These are phyloP conservation scores for Drepanosiphum platanoidis DNA, from an alignment of 2,888 invertebrate species.

Conservation along the genomic window DNA sequence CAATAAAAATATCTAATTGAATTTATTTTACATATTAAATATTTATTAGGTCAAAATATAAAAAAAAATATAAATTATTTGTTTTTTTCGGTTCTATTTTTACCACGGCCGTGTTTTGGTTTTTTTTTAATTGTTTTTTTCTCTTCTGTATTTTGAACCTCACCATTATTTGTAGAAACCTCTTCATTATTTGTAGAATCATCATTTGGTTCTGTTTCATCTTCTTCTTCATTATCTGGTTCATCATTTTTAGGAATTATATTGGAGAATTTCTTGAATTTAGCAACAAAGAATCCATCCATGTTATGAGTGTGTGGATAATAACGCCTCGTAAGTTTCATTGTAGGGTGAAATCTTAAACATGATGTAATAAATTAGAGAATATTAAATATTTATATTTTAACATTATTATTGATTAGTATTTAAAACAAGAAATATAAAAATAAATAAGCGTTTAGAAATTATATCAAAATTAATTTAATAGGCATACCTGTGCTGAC, in stretches of 20 bases:
- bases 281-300: conserved; percentile 99
- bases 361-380: not conserved
- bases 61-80: conserved; percentile 16
- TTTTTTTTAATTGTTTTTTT: conserved; percentile 33
- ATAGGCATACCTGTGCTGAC: conserved; percentile 70
- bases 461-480: not conserved
- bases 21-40: not conserved
- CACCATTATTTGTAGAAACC: not conserved
- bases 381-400: not conserved
- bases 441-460: conserved; percentile 64
- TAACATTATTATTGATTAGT: conserved; percentile 67
- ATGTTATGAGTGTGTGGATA: conserved; percentile 99
- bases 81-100: conserved; percentile 40
- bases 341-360: conserved; percentile 65
- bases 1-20: not conserved
- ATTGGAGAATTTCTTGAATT: conserved; percentile 95
- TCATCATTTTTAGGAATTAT: conserved; percentile 69
- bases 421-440: conserved; percentile 82
- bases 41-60: not conserved
- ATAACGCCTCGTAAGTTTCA: conserved; percentile 80
- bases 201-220: conserved; percentile 27
- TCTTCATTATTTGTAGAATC: not conserved
- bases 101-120: conserved; percentile 53
- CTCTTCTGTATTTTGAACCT: not conserved
- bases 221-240: conserved; percentile 27